Evolutionary conservation across 2,888 invertebrate species (phyloP).

Genomic region (Drosophila fulvimacula): DNA sequence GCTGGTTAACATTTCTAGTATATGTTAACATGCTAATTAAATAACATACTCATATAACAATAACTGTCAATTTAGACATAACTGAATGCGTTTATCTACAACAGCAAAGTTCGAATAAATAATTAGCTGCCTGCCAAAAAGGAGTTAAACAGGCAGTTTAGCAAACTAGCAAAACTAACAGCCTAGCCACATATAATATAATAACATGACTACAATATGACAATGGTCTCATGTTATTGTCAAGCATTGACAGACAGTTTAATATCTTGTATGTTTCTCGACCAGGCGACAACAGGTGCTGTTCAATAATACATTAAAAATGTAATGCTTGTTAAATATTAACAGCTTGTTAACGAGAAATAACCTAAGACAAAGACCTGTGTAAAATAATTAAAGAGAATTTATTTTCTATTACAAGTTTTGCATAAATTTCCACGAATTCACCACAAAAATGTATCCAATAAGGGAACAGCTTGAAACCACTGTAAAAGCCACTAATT

Average conservation of each 20-base stretch:
- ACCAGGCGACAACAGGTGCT: background rate
- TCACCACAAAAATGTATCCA: background rate
- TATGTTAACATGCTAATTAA: background rate
- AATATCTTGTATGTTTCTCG: background rate
- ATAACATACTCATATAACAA: background rate
- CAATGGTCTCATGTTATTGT: background rate
- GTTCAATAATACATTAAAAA: background rate
- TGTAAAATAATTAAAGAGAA: background rate
- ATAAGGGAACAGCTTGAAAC: background rate
- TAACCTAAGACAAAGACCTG: background rate
- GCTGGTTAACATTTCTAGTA: background rate
- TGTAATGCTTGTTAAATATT: background rate
- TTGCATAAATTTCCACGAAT: background rate
- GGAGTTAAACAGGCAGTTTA: background rate
- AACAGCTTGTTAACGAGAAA: background rate
- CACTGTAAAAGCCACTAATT: conserved; percentile 44
- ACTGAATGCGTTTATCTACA: background rate
- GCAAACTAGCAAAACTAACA: background rate
- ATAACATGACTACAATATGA: background rate
- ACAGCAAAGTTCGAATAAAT: background rate
- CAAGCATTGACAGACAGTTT: background rate
- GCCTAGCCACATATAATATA: background rate
- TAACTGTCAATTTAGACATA: background rate
- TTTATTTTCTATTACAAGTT: background rate
- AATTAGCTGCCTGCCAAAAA: background rate